Conservation (phyloP, 2,888 invertebrate genomes). For the Papilio demoleus region DNA sequence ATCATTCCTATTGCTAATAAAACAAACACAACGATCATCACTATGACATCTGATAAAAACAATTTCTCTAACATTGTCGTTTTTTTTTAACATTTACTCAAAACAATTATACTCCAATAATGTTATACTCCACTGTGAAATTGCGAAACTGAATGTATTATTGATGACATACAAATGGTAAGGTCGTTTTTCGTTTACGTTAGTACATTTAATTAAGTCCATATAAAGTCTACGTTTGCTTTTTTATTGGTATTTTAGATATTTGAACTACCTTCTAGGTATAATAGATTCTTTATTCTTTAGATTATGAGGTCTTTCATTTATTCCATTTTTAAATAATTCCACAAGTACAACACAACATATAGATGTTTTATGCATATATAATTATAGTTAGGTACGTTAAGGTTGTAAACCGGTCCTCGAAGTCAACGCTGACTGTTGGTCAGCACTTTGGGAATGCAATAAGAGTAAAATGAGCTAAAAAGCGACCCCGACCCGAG, state of each 20-base stretch:
- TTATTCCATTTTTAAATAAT: neutral
- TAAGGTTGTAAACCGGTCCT: slow-evolving; percentile 64
- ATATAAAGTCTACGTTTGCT: neutral
- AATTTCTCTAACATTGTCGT: slow-evolving; percentile 58
- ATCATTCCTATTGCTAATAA: slow-evolving; percentile 52
- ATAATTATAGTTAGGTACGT: slow-evolving; percentile 34
- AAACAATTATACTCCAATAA: slow-evolving; percentile 53
- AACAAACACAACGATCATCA: slow-evolving; percentile 50
- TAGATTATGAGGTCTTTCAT: neutral
- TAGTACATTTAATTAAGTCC: slow-evolving; percentile 3
- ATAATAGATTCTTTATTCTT: neutral
- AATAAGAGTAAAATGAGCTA: slow-evolving; percentile 73
- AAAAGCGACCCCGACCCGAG: slow-evolving; percentile 61
- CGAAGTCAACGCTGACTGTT: slow-evolving; percentile 60
- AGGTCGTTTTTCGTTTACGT: slow-evolving; percentile 20
- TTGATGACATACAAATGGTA: slow-evolving; percentile 8
- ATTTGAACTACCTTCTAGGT: too few relatives aligned
- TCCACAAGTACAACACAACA: slow-evolving; percentile 9
- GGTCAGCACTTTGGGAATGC: slow-evolving; percentile 77
- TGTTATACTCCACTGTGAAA: slow-evolving; percentile 15
- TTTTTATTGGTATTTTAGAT: neutral
- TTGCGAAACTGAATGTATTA: slow-evolving; percentile 8
- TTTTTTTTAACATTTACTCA: too few relatives aligned
- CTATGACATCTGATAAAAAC: slow-evolving; percentile 54
- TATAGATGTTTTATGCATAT: slow-evolving; percentile 32